Evolutionary conservation across 2,888 invertebrate genomes (phyloP).

Genomic region (Morpho achilles): DNA sequence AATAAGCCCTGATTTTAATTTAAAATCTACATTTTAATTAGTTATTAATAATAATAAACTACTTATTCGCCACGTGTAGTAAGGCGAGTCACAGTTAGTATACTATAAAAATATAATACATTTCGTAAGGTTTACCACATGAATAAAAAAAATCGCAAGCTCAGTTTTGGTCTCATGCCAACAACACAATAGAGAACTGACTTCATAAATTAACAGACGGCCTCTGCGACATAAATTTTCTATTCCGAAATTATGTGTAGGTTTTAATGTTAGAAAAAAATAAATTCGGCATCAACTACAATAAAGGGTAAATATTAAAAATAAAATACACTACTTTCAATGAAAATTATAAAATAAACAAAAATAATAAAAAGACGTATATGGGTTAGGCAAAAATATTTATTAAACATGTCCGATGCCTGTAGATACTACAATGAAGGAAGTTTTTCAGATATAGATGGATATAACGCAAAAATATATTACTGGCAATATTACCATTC

Average conservation of each 20-base stretch:
- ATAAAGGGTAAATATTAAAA: conserved; percentile 32
- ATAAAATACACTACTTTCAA: not conserved
- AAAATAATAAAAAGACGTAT: too few species aligned
- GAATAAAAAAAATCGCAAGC: conserved; percentile 43
- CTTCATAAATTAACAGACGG: conserved; percentile 52
- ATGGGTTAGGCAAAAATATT: too few species aligned
- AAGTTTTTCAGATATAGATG: too few species aligned
- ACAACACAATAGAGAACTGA: conserved; percentile 47
- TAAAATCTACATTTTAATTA: too few species aligned
- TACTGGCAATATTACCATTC: not conserved
- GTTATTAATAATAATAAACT: too few species aligned
- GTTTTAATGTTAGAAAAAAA: conserved; percentile 44
- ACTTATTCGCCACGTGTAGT: too few species aligned
- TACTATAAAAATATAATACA: conserved; percentile 22
- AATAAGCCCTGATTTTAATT: too few species aligned
- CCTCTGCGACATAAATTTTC: conserved; percentile 46
- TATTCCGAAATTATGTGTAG: conserved; percentile 46
- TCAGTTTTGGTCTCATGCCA: conserved; percentile 53
- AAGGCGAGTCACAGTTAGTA: too few species aligned
- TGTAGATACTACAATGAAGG: too few species aligned
- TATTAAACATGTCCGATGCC: too few species aligned
- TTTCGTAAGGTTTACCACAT: conserved; percentile 31
- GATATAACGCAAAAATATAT: not conserved
- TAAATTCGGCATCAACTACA: conserved; percentile 40
- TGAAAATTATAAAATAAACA: too few species aligned